Base-by-base conservation (phyloP, 1,140 invertebrate genomes). In the Sesamia nonagrioides region DNA sequence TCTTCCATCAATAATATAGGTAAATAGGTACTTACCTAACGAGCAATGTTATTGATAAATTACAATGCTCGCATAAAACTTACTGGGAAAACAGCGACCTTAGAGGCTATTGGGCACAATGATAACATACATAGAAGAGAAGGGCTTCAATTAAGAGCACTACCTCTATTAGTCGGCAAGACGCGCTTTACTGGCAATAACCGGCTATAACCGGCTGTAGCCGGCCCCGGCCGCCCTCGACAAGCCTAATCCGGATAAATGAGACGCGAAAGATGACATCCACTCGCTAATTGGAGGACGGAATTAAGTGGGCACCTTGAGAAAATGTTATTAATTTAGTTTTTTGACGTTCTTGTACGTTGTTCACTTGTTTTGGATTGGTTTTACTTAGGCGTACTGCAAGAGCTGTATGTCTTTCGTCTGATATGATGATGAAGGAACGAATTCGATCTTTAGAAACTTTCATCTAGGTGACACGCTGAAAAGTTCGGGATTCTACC, bases 191-290 rank as follows among this genome's bases (percentile, higher is more conserved):
- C 77, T 78, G 58, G 58, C 73, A 45, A 79, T 84, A 82, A 84
- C 77, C 78, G 73, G 58, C 58, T 63, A 73, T 84, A 82, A 84
- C 81, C 77, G 86, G 83, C 78, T 42, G 83, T 88, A 86, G 88
- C 88, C 82, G 83, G 88, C 73, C 80, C 85, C 79, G 75, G 79
- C 45, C 45, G 78, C 80, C 77, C 81, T 82, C 78, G 85, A 89
- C 83, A 79, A 50, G 81, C 60, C 86, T 90, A 89, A 89, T 89
- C 86, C 85, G 82, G 81, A 88, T 84, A 88, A 89, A 90, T 88
- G 87, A 88, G 85, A 84, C 85, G 88, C 82, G 83, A 90, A 88
- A 87, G 87, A 89, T 88, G 85, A 85, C 86, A 87, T 89, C 83
- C 83, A 87, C 80, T 82, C 81, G 82, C 84, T 90, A 88, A 89